phyloP scores from a whole-genome alignment of 2,113 vertebrate species.

The Sminthopsis crassicaudata region DNA sequence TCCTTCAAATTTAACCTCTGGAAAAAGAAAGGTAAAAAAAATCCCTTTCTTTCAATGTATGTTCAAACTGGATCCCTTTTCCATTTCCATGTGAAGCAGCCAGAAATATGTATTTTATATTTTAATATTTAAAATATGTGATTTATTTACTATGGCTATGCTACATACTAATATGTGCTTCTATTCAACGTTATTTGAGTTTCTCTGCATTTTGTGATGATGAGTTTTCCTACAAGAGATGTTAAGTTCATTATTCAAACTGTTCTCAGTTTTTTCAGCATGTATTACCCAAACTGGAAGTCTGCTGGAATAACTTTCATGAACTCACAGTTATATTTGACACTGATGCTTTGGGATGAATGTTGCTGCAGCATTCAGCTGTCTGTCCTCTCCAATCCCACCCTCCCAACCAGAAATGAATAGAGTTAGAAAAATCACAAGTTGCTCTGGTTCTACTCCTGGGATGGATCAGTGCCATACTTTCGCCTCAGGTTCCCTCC shows the following conservation, averaged over 20 bases:
- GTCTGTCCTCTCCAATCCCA: neutral
- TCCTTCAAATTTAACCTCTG: neutral
- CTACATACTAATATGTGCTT: neutral
- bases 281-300: neutral
- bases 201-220: neutral
- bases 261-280: neutral
- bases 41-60: neutral
- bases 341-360: neutral
- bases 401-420: neutral
- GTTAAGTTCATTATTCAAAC: neutral
- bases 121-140: neutral
- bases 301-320: neutral
- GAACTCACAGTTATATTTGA: neutral
- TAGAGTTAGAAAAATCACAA: neutral
- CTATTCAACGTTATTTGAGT: neutral
- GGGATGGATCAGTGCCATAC: neutral
- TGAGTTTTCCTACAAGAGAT: no score
- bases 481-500: neutral
- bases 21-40: neutral
- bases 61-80: neutral
- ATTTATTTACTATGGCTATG: neutral
- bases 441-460: neutral
- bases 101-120: neutral
- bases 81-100: neutral
- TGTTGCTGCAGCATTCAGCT: neutral